phyloP scores from a whole-genome alignment of 2,113 vertebrate species.

The Grantiella picta region DNA sequence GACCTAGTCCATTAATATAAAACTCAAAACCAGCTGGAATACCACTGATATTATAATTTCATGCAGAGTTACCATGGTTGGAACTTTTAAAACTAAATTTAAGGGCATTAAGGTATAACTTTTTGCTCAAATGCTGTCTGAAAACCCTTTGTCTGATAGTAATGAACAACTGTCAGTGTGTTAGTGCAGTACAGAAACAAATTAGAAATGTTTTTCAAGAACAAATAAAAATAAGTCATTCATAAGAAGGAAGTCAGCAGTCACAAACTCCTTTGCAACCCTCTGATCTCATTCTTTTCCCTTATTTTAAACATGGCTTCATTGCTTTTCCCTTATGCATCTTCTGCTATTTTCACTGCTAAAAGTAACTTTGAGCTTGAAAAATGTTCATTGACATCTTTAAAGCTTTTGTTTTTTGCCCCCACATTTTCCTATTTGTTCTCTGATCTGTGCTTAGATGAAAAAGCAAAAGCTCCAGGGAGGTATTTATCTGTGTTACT shows the following conservation, averaged over 20 bases:
- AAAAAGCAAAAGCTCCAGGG: slow-evolving; percentile 48
- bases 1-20: neutral
- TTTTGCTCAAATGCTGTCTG: neutral
- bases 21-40: neutral
- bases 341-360: neutral
- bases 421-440: neutral
- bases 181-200: neutral
- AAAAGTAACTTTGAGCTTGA: slow-evolving; percentile 31
- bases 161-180: neutral
- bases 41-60: neutral
- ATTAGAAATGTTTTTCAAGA: neutral
- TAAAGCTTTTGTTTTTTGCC: neutral
- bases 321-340: neutral
- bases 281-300: neutral
- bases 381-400: slow-evolving; percentile 19
- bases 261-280: neutral
- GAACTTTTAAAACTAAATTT: neutral
- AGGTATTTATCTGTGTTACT: slow-evolving; percentile 48
- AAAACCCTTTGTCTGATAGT: neutral
- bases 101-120: neutral
- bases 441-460: slow-evolving; percentile 12
- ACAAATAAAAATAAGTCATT: neutral
- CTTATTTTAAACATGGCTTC: neutral
- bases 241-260: neutral
- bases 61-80: neutral